Base-by-base conservation (phyloP, 2,113 vertebrate species). In the Bos javanicus region DNA sequence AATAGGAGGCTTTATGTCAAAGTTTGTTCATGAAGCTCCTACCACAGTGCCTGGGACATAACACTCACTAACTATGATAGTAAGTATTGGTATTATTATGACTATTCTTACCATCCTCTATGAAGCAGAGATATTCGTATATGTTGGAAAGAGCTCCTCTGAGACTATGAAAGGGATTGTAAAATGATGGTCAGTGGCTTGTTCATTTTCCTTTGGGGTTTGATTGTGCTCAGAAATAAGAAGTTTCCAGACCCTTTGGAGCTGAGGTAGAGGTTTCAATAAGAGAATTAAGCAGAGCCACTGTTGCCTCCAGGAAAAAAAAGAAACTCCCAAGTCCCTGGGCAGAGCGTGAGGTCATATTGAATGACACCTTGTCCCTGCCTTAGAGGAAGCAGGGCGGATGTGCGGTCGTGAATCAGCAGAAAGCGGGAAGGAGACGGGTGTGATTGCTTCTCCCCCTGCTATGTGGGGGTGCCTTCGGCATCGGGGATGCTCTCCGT, bases 381-480 rank as follows among this genome's bases (percentile, higher is more conserved):
- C 0, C 33, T 1, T 50, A 7, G 54, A 25, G 67, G 78, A 82
- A 43, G 64, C 60, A 6, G 50, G 26, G 0, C 0, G 2, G 91
- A 16, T 36, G 60, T 56, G 8, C 2, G 48, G 64, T 78, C 57
- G 57, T 46, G 81, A 81, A 36, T 83, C 82, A 13, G 64, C 90
- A 81, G 60, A 46, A 96, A 83, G 76, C 9, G 12, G 59, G 87
- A 23, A 2, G 0, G 6, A 7, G 87, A 14, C n/a, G 33, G 5
- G 48, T 93, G 95, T 36, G 15, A 0, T 82, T 97, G 81, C 54
- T 97, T 92, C 93, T 92, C 80, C 87, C 97, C 28, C 60, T 36
- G 10, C 90, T 5, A 59, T 48, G 46, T 46, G 57, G 36, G 91
- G 84, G 90, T 95, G 97, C 48, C n/a, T 95, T 57, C 0, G 17